Evolutionary conservation across 1,140 invertebrate species (phyloP).

Genomic region (Amyelois transitella): DNA sequence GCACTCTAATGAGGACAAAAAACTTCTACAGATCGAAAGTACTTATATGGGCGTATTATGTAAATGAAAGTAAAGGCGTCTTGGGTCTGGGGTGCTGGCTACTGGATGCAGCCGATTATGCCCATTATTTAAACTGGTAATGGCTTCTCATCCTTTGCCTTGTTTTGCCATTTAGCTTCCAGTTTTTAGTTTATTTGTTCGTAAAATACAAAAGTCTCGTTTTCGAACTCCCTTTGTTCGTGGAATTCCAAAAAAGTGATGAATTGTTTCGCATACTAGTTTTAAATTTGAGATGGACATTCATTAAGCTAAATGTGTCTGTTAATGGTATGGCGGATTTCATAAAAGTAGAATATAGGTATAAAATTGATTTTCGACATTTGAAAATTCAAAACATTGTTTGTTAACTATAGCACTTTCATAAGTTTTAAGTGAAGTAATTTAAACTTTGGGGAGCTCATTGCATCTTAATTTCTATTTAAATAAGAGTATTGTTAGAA

Average conservation of each 20-base stretch:
- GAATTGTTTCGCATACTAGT: too few relatives aligned
- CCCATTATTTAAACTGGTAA: slow-evolving; percentile 17
- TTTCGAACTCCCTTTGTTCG: not conserved
- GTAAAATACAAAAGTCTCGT: not conserved
- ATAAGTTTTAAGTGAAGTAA: too few relatives aligned
- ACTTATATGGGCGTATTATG: slow-evolving; percentile 26
- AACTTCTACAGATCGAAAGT: not conserved
- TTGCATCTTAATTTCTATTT: too few relatives aligned
- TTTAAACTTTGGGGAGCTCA: too few relatives aligned
- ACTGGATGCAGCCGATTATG: not conserved
- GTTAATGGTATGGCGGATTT: too few relatives aligned
- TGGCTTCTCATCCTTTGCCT: slow-evolving; percentile 16
- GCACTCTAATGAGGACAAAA: not conserved
- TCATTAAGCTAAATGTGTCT: too few relatives aligned
- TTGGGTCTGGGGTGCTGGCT: not conserved
- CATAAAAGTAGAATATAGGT: too few relatives aligned
- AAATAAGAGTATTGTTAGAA: too few relatives aligned
- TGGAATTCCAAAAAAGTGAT: not conserved
- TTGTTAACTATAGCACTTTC: too few relatives aligned
- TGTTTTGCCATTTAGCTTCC: slow-evolving; percentile 2
- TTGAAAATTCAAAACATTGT: too few relatives aligned
- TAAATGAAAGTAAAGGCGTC: slow-evolving; percentile 30
- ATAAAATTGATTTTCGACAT: too few relatives aligned
- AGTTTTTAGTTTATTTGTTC: not conserved
- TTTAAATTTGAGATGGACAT: too few relatives aligned